Evolutionary conservation across 2,797 vertebrate genomes (phyloP), one percentile per base, ranked within the genome.

Genomic region (Notoglanidium macrostoma): DNA sequence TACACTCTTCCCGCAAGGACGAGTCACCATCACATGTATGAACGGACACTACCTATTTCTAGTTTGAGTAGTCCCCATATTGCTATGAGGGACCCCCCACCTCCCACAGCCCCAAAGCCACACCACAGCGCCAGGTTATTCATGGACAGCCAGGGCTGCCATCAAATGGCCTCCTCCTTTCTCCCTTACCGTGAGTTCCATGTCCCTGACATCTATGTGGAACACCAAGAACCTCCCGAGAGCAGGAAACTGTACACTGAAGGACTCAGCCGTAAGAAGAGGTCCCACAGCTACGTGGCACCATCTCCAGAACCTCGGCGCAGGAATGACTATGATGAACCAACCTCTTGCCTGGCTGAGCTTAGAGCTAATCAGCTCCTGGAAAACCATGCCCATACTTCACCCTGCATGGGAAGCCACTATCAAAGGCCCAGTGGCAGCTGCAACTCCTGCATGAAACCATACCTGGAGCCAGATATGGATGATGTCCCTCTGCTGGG

Each of bases 11-110:
- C 95, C 17, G 88, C 86, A 87, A 91, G 92, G 72, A 94, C 93
- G 59, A 93, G 86, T 80, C 94, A 95, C 83, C 95, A 95, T 83
- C 95, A 95, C 26, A 88, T 92, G 0, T 92, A 95, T 14, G 95
- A 96, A 85, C 94, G 95, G 87, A 93, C 95, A 6, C 94, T 95
- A 35, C 93, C 96, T 57, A 95, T 96, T 90, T 96, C 96, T 87
- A 95, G 96, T 87, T 93, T 94, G n/a, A 95, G 94, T 91, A 95
- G 94, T 86, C 95, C 96, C 23, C 97, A 97, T 84, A 93, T 96
- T 3, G 93, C 96, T 73, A 95, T 95, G 76, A 94, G 95, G 90
- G 95, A 96, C 85, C 91, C 94, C 2, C 89, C 92, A 9, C 82
- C 89, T 57, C 68, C 89, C 3, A 85, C 87, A 73, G 55, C 88